Conservation (phyloP, 2,113 vertebrate genomes). For the Lycaon pictus region DNA sequence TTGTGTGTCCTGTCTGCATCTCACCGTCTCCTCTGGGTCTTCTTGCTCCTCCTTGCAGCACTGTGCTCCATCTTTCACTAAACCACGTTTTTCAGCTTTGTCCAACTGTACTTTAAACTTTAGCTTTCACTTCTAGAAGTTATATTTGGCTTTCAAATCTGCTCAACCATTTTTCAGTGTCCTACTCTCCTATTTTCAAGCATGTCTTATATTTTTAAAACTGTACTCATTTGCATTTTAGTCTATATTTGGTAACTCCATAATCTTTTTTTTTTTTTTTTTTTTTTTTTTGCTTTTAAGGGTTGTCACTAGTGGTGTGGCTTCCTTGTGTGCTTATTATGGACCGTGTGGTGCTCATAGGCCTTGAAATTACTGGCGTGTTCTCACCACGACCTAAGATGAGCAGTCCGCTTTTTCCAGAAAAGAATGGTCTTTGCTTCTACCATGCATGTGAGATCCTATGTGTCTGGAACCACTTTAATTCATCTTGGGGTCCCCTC, state of each 20-base stretch:
- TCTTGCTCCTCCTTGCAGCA: not conserved
- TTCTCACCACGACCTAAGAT: not conserved
- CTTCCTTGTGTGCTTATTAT: not conserved
- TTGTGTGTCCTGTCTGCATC: not conserved
- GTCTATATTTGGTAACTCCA: not conserved
- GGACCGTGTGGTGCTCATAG: not conserved
- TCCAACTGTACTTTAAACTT: not conserved
- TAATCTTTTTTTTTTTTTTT: not conserved
- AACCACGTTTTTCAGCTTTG: not conserved
- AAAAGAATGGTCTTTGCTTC: not conserved
- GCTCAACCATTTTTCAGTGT: constrained; percentile 21
- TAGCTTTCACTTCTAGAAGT: not conserved
- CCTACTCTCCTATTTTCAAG: not conserved
- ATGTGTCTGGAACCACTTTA: not conserved
- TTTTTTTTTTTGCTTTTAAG: not conserved
- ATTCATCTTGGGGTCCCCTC: not conserved
- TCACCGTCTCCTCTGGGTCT: not conserved
- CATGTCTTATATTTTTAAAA: not conserved
- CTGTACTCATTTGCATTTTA: not conserved
- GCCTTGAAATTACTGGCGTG: not conserved
- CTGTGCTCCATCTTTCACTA: not conserved
- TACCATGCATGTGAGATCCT: not conserved
- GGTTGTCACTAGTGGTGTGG: not conserved
- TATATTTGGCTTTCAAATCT: constrained; percentile 46
- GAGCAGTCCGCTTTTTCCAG: not conserved